phyloP scores from a whole-genome alignment of 2,797 vertebrate species.

The Amniataba percoides region DNA sequence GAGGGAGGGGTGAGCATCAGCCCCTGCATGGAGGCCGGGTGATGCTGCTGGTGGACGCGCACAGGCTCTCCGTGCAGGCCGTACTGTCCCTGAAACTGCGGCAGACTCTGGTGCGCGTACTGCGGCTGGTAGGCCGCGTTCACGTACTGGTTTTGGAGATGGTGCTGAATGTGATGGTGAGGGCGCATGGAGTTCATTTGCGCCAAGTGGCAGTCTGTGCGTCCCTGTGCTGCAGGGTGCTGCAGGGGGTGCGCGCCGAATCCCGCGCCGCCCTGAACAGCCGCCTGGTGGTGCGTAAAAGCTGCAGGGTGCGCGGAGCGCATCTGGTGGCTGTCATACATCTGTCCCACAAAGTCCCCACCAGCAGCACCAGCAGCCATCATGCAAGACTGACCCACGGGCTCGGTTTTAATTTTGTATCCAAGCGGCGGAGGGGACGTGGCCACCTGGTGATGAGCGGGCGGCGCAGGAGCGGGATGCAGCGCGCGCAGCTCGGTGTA shows the following conservation, averaged over 20 bases:
- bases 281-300: constrained; percentile 75
- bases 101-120: constrained; percentile 69
- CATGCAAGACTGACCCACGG: constrained; percentile 88
- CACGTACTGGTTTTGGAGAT: constrained; percentile 74
- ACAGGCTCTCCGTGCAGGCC: constrained; percentile 84
- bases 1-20: constrained; percentile 91
- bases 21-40: constrained; percentile 83
- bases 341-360: constrained; percentile 80
- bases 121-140: constrained; percentile 73
- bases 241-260: constrained; percentile 70
- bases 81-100: constrained; percentile 89
- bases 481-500: constrained; percentile 89
- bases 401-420: constrained; percentile 90
- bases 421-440: constrained; percentile 72
- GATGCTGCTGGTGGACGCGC: constrained; percentile 83
- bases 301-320: constrained; percentile 64
- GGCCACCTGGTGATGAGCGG: constrained; percentile 67
- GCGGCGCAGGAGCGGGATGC: constrained; percentile 42
- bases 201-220: constrained; percentile 71
- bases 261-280: constrained; percentile 37
- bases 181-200: constrained; percentile 66
- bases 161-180: constrained; percentile 52
- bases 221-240: constrained; percentile 52
- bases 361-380: constrained; percentile 66
- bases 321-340: constrained; percentile 82